phyloP scores from a whole-genome alignment of 2,888 invertebrate genomes.

The Lasioglossum lativentre region DNA sequence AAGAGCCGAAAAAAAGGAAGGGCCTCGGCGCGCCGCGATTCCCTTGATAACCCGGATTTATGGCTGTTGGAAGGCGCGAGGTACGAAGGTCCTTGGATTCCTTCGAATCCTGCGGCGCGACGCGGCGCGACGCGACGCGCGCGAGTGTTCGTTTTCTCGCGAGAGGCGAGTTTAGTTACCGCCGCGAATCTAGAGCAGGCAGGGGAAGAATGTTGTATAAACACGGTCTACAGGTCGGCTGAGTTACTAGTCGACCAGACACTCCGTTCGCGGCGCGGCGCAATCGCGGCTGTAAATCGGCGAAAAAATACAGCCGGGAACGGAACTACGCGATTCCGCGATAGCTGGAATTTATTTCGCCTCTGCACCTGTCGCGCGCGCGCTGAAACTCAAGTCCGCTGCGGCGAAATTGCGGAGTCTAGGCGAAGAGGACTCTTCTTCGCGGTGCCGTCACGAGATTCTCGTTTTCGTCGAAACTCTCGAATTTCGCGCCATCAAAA shows the following conservation, averaged over 20 bases:
- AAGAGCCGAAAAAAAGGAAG: neutral
- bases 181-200: neutral
- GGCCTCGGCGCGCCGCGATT: neutral
- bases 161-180: neutral
- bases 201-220: neutral
- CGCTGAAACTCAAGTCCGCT: slow-evolving; percentile 62
- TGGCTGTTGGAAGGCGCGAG: neutral
- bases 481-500: neutral
- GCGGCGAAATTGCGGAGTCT: slow-evolving; percentile 2
- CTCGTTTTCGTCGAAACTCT: neutral
- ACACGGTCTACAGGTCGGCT: neutral
- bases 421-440: neutral
- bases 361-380: slow-evolving; percentile 70
- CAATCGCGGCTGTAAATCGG: slow-evolving; percentile 43
- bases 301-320: slow-evolving; percentile 48
- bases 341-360: slow-evolving; percentile 75
- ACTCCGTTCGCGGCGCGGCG: neutral
- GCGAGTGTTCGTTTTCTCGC: neutral
- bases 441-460: neutral
- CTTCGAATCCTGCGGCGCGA: neutral
- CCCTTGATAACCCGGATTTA: neutral
- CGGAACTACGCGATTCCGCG: slow-evolving; percentile 66
- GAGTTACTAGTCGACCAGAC: neutral
- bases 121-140: neutral
- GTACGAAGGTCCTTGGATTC: neutral